phyloP scores from a whole-genome alignment of 2,113 vertebrate species.

The Gallinago undulata region DNA sequence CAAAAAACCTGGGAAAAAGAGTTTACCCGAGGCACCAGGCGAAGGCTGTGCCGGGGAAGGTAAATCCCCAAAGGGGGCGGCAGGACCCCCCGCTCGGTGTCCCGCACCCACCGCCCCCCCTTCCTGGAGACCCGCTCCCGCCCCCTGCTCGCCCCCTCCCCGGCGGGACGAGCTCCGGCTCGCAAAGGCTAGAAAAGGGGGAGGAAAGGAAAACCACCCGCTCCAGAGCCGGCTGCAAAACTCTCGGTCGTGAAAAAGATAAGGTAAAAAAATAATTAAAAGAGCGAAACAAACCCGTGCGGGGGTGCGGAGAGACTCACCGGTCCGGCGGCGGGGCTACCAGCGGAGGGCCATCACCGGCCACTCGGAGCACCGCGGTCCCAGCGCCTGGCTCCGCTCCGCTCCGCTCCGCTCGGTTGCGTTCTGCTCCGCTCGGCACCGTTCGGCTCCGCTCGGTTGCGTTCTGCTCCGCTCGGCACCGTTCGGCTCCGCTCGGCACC shows the following conservation, averaged over 20 bases:
- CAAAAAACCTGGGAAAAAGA: neutral
- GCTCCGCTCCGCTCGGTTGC: too few species aligned
- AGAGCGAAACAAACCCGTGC: neutral
- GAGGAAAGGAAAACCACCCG: neutral
- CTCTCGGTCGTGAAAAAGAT: neutral
- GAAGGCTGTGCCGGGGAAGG: neutral
- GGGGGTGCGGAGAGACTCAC: neutral
- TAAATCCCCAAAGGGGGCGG: neutral
- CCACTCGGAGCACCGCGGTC: rapidly evolving
- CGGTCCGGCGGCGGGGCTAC: neutral
- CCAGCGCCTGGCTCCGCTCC: neutral
- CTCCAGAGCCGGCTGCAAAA: neutral
- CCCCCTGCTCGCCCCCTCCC: neutral
- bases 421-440: too few species aligned
- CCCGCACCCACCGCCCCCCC: neutral
- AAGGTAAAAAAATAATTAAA: neutral
- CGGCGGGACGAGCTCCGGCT: neutral
- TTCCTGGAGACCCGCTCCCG: neutral
- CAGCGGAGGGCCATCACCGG: neutral
- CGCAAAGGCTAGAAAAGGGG: too few species aligned
- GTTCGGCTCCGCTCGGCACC: neutral
- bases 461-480: neutral
- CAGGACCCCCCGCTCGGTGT: neutral
- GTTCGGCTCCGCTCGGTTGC: too few species aligned
- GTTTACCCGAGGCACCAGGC: neutral